Evolutionary conservation across 2,113 vertebrate genomes (phyloP), one percentile per base, ranked within the genome.

Genomic region (Vimba vimba): DNA sequence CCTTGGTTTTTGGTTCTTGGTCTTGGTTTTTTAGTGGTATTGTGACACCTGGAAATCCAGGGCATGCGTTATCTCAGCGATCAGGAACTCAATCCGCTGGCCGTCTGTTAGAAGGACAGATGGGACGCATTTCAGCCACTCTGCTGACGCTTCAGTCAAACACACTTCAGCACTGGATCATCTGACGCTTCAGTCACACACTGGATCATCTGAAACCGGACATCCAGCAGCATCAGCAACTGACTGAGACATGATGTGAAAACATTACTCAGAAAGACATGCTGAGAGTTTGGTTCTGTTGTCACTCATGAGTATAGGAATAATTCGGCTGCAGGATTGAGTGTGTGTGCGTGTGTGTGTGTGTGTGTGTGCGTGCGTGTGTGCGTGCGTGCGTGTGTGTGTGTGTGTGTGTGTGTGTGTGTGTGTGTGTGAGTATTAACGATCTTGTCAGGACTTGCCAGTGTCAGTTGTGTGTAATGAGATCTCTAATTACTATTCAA

Each of bases 401-500:
- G 21, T n/a, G n/a, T 27, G 60, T 64, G n/a, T 45, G 8, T n/a
- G 45, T 9, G 15, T 30, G 79, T 50, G n/a, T 43, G 71, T 6
- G 23, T 6, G 19, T 11, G 36, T 11, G 36, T 11, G 21, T n/a
- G 4, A 0, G 36, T 6, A 17, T 76, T 11, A 10, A 52, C 10
- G 25, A 47, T 81, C 55, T 27, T 81, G 79, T 64, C 79, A 47
- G 59, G 59, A 60, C 79, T 64, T 39, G 79, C 75, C 21, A 62
- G 17, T 43, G 81, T 86, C 81, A 86, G 82, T 79, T 1, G 30
- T 66, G 79, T 64, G 12, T 66, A 66, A 47, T 66, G 36, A 81
- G 25, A 25, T 30, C 43, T 76, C n/a, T 62, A 7, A 45, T 80
- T 62, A 39, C 25, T 62, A 89, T 90, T 75, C 57, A 11, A 90